Conservation (phyloP, 2,797 vertebrate species). For the Lophotriccus pileatus region DNA sequence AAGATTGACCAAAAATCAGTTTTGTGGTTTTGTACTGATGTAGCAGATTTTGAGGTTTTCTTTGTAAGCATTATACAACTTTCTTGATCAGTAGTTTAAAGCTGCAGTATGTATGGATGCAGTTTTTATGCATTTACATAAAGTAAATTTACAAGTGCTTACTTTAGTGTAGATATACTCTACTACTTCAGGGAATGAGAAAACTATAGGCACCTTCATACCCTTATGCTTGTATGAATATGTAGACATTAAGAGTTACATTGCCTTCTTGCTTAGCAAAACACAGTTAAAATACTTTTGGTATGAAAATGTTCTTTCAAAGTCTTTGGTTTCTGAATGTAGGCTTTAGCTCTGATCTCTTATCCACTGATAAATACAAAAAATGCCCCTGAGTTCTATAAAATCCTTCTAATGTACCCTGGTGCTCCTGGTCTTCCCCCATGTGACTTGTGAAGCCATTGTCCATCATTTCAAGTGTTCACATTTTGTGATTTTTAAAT, state of each 20-base stretch:
- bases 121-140: background rate
- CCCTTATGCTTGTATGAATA: background rate
- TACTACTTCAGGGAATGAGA: background rate
- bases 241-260: background rate
- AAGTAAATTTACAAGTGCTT: background rate
- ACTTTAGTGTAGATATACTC: background rate
- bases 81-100: background rate
- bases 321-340: background rate
- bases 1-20: background rate
- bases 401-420: background rate
- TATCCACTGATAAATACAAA: background rate
- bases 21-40: background rate
- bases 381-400: background rate
- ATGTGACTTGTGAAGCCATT: background rate
- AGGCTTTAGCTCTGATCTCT: background rate
- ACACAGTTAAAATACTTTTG: background rate
- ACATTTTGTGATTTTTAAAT: background rate
- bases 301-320: background rate
- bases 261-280: background rate
- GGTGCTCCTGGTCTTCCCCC: background rate
- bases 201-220: background rate
- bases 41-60: background rate
- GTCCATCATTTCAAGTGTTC: background rate
- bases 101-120: rapidly evolving
- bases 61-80: background rate